Evolutionary conservation across 30 jellyfish, hydroid and myxozoan species (phyloP).

Genomic region (Phacellophora camtschatica): DNA sequence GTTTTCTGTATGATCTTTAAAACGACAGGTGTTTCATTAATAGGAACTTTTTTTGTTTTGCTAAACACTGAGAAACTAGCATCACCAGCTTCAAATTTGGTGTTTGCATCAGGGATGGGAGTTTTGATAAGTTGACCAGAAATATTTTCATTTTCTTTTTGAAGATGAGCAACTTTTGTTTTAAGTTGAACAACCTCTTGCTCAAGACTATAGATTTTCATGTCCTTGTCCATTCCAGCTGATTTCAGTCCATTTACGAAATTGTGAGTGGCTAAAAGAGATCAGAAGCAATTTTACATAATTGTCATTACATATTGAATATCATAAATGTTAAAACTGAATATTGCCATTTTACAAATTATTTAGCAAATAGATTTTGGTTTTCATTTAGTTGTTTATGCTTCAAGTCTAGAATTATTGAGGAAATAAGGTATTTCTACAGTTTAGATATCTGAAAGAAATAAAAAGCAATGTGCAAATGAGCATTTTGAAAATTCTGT

Average conservation of each 20-base stretch:
- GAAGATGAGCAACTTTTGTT: conserved; percentile 7
- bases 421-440: no score
- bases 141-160: not conserved
- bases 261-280: conserved; percentile 6
- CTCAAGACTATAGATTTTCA: conserved; percentile 39
- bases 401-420: no score
- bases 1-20: not conserved
- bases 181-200: conserved; percentile 6
- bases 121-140: not conserved
- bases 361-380: no score
- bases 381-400: no score
- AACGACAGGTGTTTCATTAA: not conserved
- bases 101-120: not conserved
- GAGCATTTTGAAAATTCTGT: no score
- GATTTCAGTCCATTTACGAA: conserved; percentile 32
- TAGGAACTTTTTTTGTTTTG: not conserved
- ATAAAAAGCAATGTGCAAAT: no score
- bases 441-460: no score
- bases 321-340: no score
- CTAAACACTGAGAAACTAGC: not conserved
- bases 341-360: no score
- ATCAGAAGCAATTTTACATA: no score
- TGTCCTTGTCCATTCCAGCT: conserved; percentile 46
- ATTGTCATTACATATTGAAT: no score
- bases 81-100: no score